Base-by-base conservation (phyloP, 2,797 vertebrate genomes). In the Orientallactaga sibirica region DNA sequence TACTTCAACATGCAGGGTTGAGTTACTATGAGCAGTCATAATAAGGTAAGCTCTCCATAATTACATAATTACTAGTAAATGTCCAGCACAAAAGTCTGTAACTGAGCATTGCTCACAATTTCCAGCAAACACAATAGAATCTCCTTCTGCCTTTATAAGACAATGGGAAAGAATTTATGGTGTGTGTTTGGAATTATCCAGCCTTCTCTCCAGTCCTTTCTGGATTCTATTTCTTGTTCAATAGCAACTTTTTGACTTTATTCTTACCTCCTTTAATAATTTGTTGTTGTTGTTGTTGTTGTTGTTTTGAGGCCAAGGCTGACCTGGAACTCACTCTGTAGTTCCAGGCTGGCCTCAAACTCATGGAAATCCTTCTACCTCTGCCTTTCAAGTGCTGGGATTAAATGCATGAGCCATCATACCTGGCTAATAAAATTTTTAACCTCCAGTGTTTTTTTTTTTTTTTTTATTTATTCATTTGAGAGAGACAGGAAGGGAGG, bases 221-320 rank as follows among this genome's bases (percentile, higher is more conserved):
- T 58, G 29, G 58, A 77, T 87, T 73, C 11, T 84, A 41, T 68
- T 80, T 9, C 25, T 84, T 33, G 62, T 80, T 9, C 25, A 18
- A 82, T n/a, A 16, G 61, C n/a, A 29, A 20, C 0, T 12, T 25
- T 91, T 84, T 29, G 0, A 37, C 7, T 43, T 75, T 33, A 73
- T 84, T 92, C 37, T 80, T 58, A 77, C 62, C 48, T 82, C 43
- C 24, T 90, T 73, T 58, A 73, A 90, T n/a, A 81, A 93, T 73
- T 29, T 79, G 7, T 10, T 83, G 48, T 48, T 48, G 48, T 48
- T 48, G 48, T 48, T 48, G 33, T 2, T 37, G 33, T 37, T 37
- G 33, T 37, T 37, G 33, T 37, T 37, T 48, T 8, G 48, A 48
- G 48, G 48, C 48, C 48, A 7, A 48, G 48, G 48, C 48, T 48